Conservation (phyloP, 2,888 invertebrate species). For the Sesia apiformis region DNA sequence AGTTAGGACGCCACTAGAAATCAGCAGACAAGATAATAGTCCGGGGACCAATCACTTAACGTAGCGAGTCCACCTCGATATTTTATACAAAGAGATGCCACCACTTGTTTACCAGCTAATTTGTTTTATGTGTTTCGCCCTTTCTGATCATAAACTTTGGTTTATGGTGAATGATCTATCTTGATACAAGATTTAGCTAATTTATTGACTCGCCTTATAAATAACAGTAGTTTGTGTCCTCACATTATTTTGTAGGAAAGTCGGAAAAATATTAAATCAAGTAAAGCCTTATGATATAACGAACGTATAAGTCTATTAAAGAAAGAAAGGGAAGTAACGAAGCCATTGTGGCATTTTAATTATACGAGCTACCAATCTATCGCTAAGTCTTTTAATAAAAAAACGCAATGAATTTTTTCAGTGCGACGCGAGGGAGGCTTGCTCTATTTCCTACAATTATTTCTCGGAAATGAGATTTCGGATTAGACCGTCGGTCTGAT, state of each 20-base stretch:
- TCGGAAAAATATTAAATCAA: too few species aligned
- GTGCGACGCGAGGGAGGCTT: slow-evolving; percentile 13
- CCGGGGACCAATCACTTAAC: slow-evolving; percentile 57
- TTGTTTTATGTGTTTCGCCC: slow-evolving; percentile 21
- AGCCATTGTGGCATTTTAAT: too few species aligned
- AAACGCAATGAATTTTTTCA: slow-evolving; percentile 7
- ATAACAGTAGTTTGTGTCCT: neutral
- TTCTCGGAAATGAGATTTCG: slow-evolving; percentile 59
- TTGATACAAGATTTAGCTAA: too few species aligned
- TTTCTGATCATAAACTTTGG: slow-evolving; percentile 21
- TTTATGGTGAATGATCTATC: slow-evolving; percentile 28
- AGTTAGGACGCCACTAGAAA: slow-evolving; percentile 32
- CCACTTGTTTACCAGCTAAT: slow-evolving; percentile 15
- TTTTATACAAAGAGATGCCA: slow-evolving; percentile 24
- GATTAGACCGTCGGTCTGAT: slow-evolving; percentile 45
- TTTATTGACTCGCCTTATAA: slow-evolving; percentile 14
- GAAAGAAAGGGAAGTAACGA: too few species aligned
- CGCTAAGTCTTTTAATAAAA: too few species aligned
- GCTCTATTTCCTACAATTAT: slow-evolving; percentile 52
- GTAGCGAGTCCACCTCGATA: slow-evolving; percentile 32
- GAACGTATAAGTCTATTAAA: too few species aligned
- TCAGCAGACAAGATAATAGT: slow-evolving; percentile 52
- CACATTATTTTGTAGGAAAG: neutral
- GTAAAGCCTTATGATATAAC: too few species aligned
- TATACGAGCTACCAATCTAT: too few species aligned